These are phyloP conservation scores for Coleophora deauratella DNA, from an alignment of 2,888 invertebrate genomes.

Conservation along the genomic window DNA sequence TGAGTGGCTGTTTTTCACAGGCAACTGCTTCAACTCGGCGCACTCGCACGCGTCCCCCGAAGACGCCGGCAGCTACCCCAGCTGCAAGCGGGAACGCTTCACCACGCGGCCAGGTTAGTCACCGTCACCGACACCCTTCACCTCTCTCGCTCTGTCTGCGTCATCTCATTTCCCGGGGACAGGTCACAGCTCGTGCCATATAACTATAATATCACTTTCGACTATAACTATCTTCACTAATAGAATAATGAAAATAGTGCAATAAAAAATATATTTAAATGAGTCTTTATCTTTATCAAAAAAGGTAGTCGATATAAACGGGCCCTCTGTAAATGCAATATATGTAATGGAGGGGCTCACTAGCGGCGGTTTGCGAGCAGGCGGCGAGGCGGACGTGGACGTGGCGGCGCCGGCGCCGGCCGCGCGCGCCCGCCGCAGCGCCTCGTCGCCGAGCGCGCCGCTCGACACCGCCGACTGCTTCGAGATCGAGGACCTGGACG, in stretches of 20 bases:
- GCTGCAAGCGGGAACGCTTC: slow-evolving; percentile 31
- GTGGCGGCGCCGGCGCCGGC: slow-evolving; percentile 25
- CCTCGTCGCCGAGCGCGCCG: slow-evolving; percentile 21
- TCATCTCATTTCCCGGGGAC: too few species aligned
- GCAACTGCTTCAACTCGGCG: slow-evolving; percentile 43
- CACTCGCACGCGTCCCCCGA: slow-evolving; percentile 35
- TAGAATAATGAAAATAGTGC: too few species aligned
- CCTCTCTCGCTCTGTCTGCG: too few species aligned
- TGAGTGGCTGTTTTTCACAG: slow-evolving; percentile 25
- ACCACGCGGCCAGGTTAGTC: slow-evolving; percentile 40
- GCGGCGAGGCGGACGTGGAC: slow-evolving; percentile 46
- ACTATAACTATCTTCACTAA: too few species aligned
- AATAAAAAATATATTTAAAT: too few species aligned
- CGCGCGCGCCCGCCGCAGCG: slow-evolving; percentile 16
- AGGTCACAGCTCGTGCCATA: too few species aligned
- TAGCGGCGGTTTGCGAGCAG: slow-evolving; percentile 20
- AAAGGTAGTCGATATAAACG: too few species aligned
- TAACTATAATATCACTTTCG: too few species aligned
- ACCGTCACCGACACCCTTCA: background rate
- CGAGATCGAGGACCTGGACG: slow-evolving; percentile 68
- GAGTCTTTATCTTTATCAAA: too few species aligned
- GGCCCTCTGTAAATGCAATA: background rate
- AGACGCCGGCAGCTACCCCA: slow-evolving; percentile 14
- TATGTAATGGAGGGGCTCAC: background rate
- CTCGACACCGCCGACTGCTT: slow-evolving; percentile 68